Conservation (phyloP, 2,888 invertebrate species). For the Drosophila mayaguana region DNA sequence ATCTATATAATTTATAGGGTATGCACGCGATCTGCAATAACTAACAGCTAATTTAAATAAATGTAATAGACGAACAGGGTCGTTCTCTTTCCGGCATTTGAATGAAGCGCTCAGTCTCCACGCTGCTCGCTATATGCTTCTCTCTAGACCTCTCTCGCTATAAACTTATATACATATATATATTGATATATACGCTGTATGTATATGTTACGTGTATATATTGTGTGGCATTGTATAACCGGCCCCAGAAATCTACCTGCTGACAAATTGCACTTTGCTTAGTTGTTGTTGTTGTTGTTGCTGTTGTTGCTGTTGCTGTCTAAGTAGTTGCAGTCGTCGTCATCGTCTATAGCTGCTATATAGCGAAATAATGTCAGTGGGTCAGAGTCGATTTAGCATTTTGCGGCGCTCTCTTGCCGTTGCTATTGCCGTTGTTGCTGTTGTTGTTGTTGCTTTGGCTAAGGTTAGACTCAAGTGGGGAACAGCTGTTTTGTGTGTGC, state of each 20-base stretch:
- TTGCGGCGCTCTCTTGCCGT: slow-evolving; percentile 43
- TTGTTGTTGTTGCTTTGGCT: slow-evolving; percentile 30
- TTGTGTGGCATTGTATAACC: slow-evolving; percentile 47
- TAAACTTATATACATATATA: neutral
- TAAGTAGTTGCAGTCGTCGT: slow-evolving; percentile 39
- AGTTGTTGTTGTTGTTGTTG: neutral
- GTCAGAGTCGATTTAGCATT: slow-evolving; percentile 84
- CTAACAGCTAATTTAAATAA: slow-evolving; percentile 18
- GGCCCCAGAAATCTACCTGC: slow-evolving; percentile 68
- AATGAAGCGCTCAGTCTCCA: slow-evolving; percentile 2
- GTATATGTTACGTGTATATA: neutral
- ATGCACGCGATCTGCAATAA: slow-evolving; percentile 2
- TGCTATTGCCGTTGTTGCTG: slow-evolving; percentile 29
- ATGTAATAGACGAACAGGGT: slow-evolving; percentile 39
- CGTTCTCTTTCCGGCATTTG: slow-evolving; percentile 50
- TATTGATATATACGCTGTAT: neutral
- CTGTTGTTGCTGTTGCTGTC: slow-evolving; percentile 21
- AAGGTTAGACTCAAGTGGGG: slow-evolving; percentile 56
- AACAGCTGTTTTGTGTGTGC: slow-evolving; percentile 61
- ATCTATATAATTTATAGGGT: slow-evolving; percentile 3
- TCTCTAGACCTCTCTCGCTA: neutral
- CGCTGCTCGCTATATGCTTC: neutral
- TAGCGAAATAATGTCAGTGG: slow-evolving; percentile 84
- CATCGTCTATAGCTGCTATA: slow-evolving; percentile 44
- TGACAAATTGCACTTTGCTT: slow-evolving; percentile 64